phyloP scores from a whole-genome alignment of 2,797 vertebrate species.

The Myotis planiceps region DNA sequence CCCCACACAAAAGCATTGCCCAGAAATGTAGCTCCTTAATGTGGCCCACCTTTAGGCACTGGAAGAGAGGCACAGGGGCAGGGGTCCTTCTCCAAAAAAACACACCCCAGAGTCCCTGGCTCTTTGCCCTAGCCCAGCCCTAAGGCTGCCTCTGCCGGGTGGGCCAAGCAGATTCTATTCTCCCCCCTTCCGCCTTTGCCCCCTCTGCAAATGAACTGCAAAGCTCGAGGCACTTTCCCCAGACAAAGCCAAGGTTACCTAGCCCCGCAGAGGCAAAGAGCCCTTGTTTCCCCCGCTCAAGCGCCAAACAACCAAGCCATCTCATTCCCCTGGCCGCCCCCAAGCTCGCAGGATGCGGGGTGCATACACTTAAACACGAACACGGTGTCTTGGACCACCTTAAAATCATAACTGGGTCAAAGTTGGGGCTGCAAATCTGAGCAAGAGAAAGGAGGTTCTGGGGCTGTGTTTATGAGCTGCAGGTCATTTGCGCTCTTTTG shows the following conservation, averaged over 20 bases:
- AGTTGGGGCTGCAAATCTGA: constrained; percentile 70
- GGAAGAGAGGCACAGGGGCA: constrained; percentile 56
- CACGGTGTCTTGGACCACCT: constrained; percentile 69
- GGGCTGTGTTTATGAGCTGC: constrained; percentile 82
- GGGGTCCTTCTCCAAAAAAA: constrained; percentile 64
- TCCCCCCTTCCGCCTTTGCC: constrained; percentile 49
- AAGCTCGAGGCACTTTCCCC: constrained; percentile 73
- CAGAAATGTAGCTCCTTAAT: constrained; percentile 41
- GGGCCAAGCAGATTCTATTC: constrained; percentile 52
- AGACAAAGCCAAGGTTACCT: constrained; percentile 83
- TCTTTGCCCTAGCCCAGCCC: constrained; percentile 17
- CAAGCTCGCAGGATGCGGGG: constrained; percentile 81
- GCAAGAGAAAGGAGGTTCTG: constrained; percentile 72
- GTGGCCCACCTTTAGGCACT: constrained; percentile 33
- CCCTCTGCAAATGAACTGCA: constrained; percentile 68
- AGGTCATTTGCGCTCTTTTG: constrained; percentile 83
- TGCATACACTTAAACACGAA: constrained; percentile 79
- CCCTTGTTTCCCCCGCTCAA: constrained; percentile 38
- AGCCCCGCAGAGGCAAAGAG: constrained; percentile 57
- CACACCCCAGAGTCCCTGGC: background rate
- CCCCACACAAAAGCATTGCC: constrained; percentile 64
- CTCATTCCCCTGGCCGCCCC: constrained; percentile 64
- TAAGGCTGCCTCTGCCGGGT: constrained; percentile 24
- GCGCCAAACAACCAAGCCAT: constrained; percentile 48
- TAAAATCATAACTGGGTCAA: constrained; percentile 72